A percentile compares a stretch with the other conserved stretches of the same genome.
These are phyloP conservation scores for Clepsis dumicolana DNA, from an alignment of 2,888 invertebrate species.

Conservation along the genomic window DNA sequence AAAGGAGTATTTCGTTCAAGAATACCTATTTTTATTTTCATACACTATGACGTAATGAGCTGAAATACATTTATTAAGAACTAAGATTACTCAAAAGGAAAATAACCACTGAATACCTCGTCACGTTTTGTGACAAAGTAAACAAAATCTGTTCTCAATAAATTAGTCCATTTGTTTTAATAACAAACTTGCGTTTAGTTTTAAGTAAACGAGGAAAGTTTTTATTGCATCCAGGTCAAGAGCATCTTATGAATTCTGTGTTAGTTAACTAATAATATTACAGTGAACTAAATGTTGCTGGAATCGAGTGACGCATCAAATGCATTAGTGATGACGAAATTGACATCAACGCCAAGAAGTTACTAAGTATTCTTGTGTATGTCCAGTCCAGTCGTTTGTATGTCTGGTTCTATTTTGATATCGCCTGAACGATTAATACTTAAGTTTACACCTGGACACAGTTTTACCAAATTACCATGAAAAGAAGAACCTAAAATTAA, in stretches of 20 bases:
- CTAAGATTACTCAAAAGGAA: background rate
- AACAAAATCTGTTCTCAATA: background rate
- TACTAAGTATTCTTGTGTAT: too few species aligned
- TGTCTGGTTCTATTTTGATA: too few species aligned
- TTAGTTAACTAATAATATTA: background rate
- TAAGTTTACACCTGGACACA: too few species aligned
- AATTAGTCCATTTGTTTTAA: background rate
- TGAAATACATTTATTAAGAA: background rate
- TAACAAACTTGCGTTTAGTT: conserved; percentile 9
- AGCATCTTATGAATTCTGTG: background rate
- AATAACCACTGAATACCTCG: background rate
- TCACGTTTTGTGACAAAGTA: background rate
- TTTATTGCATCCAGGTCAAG: conserved; percentile 23
- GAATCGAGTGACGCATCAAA: background rate
- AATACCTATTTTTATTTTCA: background rate
- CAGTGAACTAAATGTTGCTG: background rate
- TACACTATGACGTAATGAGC: background rate
- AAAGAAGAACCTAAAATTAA: too few species aligned
- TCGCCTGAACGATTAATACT: too few species aligned
- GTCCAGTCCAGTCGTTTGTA: too few species aligned
- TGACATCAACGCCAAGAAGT: too few species aligned
- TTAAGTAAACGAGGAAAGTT: conserved; percentile 31
- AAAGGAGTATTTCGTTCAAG: too few species aligned
- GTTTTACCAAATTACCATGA: too few species aligned
- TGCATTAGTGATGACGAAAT: background rate